Conservation (phyloP, 2,888 invertebrate genomes). For the Stenchaetothrips biformis region DNA sequence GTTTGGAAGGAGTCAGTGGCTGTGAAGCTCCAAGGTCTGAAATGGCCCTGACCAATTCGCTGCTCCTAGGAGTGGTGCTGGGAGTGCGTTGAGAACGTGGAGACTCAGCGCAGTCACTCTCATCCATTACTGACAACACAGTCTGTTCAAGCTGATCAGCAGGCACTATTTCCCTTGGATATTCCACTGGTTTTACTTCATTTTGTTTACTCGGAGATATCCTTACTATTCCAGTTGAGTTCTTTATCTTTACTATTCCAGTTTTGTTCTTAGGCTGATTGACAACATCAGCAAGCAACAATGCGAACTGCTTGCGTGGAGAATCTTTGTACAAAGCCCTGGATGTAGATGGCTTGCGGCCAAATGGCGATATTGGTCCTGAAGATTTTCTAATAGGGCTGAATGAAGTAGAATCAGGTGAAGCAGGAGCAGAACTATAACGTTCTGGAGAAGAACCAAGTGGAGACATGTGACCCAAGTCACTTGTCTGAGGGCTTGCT, state of each 20-base stretch:
- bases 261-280: not conserved
- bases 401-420: constrained; percentile 25
- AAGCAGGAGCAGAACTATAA: constrained; percentile 30
- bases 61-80: not conserved
- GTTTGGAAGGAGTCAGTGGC: constrained; percentile 1
- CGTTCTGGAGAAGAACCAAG: constrained; percentile 29
- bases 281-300: not conserved
- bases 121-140: not conserved
- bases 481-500: constrained; percentile 31
- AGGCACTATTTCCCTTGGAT: not conserved
- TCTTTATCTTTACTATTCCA: not conserved
- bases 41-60: not conserved
- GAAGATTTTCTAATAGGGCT: not conserved
- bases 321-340: not conserved
- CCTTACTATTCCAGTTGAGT: too few relatives aligned
- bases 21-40: not conserved
- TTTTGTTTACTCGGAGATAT: not conserved
- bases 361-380: not conserved
- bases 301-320: not conserved
- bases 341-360: not conserved
- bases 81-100: not conserved
- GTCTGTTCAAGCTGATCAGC: not conserved
- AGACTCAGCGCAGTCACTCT: constrained; percentile 1
- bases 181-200: not conserved
- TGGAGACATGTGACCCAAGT: constrained; percentile 30